A percentile compares a stretch with the other conserved stretches of the same genome.
Evolutionary conservation across 2,113 vertebrate species (phyloP).

Genomic region (Naja naja): DNA sequence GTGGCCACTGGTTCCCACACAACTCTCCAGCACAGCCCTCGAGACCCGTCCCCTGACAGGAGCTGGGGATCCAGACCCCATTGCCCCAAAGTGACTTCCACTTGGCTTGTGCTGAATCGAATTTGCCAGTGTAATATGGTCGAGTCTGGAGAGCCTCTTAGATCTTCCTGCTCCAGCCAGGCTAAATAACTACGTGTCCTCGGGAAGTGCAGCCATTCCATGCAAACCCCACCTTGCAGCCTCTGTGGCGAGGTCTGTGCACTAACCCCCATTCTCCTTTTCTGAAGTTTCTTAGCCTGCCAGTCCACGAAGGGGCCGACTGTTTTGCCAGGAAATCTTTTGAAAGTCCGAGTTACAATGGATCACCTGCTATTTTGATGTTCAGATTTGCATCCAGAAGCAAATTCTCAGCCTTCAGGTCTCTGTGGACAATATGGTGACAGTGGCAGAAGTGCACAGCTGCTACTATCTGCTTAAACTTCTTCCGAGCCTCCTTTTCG

Average conservation of each 20-base stretch:
- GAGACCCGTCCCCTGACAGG: background rate
- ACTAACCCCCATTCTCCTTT: fast-evolving
- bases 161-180: background rate
- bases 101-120: background rate
- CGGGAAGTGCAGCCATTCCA: background rate
- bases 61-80: background rate
- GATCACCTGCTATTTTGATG: constrained; percentile 90
- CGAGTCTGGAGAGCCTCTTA: background rate
- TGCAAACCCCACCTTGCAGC: fast-evolving
- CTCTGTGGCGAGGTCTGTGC: background rate
- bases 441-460: constrained; percentile 98
- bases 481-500: constrained; percentile 93
- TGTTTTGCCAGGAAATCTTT: background rate
- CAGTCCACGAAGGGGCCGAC: background rate
- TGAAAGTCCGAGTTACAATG: background rate
- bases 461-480: constrained; percentile 97
- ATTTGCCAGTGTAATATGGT: too few species aligned
- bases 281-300: too few species aligned
- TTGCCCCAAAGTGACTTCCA: background rate
- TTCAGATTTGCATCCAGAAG: constrained; percentile 94
- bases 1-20: background rate
- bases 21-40: background rate
- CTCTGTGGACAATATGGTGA: constrained; percentile 93
- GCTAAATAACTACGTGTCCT: too few species aligned
- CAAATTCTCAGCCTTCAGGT: constrained; percentile 97